phyloP scores from a whole-genome alignment of 2,888 invertebrate genomes.

The Hirtodrosophila trivittata region DNA sequence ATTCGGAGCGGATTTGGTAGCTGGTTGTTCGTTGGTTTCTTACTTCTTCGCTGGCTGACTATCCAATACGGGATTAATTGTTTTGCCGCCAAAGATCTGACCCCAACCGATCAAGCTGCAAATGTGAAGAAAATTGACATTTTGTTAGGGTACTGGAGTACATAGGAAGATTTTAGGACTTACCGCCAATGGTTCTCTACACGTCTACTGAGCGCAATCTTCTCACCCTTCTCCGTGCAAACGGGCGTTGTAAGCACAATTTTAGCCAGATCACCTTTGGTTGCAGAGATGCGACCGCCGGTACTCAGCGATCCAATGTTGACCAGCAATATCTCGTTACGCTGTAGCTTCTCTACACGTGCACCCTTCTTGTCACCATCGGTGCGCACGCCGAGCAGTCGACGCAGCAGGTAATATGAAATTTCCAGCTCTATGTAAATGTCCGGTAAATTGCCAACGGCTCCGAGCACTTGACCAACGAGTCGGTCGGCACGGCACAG shows the following conservation, averaged over 20 bases:
- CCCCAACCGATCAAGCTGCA: constrained; percentile 99
- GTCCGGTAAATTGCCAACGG: constrained; percentile 97
- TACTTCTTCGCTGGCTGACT: constrained; percentile 71
- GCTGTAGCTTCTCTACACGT: constrained; percentile 96
- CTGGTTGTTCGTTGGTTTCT: constrained; percentile 25
- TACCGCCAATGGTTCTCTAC: constrained; percentile 99
- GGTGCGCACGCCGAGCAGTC: constrained; percentile 97
- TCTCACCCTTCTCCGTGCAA: constrained; percentile 99
- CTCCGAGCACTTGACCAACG: constrained; percentile 98
- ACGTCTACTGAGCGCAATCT: constrained; percentile 98
- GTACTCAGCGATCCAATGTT: constrained; percentile 99
- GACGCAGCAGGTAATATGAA: constrained; percentile 97
- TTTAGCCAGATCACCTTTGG: constrained; percentile 98
- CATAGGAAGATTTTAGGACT: constrained; percentile 58
- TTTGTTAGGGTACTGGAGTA: neutral
- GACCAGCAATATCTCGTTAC: constrained; percentile 96
- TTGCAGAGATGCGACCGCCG: constrained; percentile 97
- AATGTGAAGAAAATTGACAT: constrained; percentile 50
- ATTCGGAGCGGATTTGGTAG: constrained; percentile 40
- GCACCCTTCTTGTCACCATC: constrained; percentile 99
- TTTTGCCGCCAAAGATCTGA: constrained; percentile 98
- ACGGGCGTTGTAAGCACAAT: constrained; percentile 98
- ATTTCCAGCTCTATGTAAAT: constrained; percentile 99
- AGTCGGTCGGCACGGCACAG: constrained; percentile 98
- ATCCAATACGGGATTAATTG: constrained; percentile 90